A percentile compares a stretch with the other conserved stretches of the same genome.
phyloP scores from a whole-genome alignment of 2,797 vertebrate species.

The Coreius guichenoti region DNA sequence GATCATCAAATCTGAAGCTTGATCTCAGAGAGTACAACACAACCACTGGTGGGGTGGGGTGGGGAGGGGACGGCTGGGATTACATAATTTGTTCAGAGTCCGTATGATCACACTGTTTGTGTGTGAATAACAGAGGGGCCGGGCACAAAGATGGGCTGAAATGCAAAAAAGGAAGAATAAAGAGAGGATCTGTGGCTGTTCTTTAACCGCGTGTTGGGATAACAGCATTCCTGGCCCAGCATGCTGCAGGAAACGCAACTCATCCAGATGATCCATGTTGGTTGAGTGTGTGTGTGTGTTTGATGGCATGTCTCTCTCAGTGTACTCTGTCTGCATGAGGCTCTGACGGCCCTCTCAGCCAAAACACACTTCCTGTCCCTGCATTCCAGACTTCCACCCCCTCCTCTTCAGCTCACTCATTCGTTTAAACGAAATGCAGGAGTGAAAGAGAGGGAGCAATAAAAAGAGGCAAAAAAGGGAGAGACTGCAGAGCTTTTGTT shows the following conservation, averaged over 20 bases:
- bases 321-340: slow-evolving; percentile 57
- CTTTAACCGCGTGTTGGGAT: slow-evolving; percentile 61
- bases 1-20: slow-evolving; percentile 16
- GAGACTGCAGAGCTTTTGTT: slow-evolving; percentile 50
- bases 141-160: slow-evolving; percentile 9
- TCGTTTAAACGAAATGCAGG: slow-evolving; percentile 50
- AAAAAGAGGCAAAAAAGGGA: slow-evolving; percentile 43
- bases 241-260: slow-evolving; percentile 74
- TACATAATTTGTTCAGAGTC: slow-evolving; percentile 44
- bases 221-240: slow-evolving; percentile 74
- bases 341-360: slow-evolving; percentile 68
- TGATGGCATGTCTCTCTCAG: slow-evolving; percentile 56
- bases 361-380: slow-evolving; percentile 74
- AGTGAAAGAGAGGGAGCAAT: slow-evolving; percentile 36
- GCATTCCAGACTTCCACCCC: slow-evolving; percentile 70
- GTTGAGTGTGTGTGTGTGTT: slow-evolving; percentile 29
- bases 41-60: slow-evolving; percentile 1
- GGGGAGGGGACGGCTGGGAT: slow-evolving; percentile 13
- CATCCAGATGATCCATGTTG: slow-evolving; percentile 72
- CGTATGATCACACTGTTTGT: slow-evolving; percentile 28
- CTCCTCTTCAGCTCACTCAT: slow-evolving; percentile 59
- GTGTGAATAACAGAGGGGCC: neutral
- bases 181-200: slow-evolving; percentile 10
- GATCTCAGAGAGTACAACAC: slow-evolving; percentile 14
- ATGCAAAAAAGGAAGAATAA: neutral